Evolutionary conservation across 2,888 invertebrate genomes (phyloP), one percentile per base, ranked within the genome.

Genomic region (Clepsis dumicolana): DNA sequence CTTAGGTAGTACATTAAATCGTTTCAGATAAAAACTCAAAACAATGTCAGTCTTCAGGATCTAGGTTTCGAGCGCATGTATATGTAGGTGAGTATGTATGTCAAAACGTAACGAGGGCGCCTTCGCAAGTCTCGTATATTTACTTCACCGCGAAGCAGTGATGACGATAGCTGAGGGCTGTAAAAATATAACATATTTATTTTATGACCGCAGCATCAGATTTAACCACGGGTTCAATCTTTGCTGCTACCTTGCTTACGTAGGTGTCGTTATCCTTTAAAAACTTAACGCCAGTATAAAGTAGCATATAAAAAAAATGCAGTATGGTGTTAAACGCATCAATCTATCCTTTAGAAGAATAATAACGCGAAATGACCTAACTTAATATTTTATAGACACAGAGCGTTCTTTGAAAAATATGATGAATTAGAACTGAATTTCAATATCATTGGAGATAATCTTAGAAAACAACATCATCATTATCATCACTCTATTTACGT

Each of bases 31-130:
- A 85, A 83, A 80, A 77, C 53, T 10, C 35, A 32, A 44, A 89
- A 90, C 89, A 86, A 88, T 90, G 89, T 89, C 83, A 84, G 80
- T 76, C 71, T 75, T 77, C 82, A 81, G 81, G 87, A 91, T 89
- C 86, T 90, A 87, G 91, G 90, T 91, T 90, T 91, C 74, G 83
- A 87, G 90, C 74, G 80, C 90, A 59, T 44, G 64, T 66, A 57
- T 66, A 70, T 60, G 67, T 70, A 70, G 70, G 79, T 85, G 81
- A 84, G 80, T 83, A 80, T 82, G 80, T 85, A 74, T 87, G 87
- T 86, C 85, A 84, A 80, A 85, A 83, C 80, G 75, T 78, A 89
- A 85, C 82, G 82, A 82, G 86, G 85, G 65, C 78, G 67, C 56
- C 70, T 64, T 71, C 80, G 77, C 74, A 80, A 73, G 74, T 71